Evolutionary conservation across 2,888 invertebrate genomes (phyloP), one percentile per base, ranked within the genome.

Genomic region (Muschampia plurimacula): DNA sequence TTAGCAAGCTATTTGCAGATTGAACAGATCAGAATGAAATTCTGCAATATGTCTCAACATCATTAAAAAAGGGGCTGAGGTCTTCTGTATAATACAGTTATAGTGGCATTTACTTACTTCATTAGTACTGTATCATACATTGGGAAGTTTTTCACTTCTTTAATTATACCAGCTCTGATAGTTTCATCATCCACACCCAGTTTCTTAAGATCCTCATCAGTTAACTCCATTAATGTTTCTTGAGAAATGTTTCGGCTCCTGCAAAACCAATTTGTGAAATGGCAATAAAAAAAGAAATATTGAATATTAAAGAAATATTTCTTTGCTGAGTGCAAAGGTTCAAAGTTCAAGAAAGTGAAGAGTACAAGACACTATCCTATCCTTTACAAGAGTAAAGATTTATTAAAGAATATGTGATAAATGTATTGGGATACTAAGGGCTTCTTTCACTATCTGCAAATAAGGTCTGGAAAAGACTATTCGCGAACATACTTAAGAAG

Each of bases 191-290:
- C 89, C 55, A 95, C 84, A 71, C 94, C 94, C 69, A 95, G 81
- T 77, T 86, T 90, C 9, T 83, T 77, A 32, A 95, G 83, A 81
- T 95, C 94, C 80, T 91, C 92, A 72, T 94, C 89, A 52, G 87
- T 84, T 73, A 95, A 79, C 81, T 93, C 91, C 71, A 89, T 81
- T 62, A 94, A 80, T 55, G 92, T 92, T 69, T 85, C 86, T 78
- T 93, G 92, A 10, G 66, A 60, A 66, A 71, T 71, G n/a, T 71
- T 71, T 44, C 71, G 65, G 15, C 66, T 66, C n/a, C 71, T 71
- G 59, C 28, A 57, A 57, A 57, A 55, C 22, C 2, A 2, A 55
- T 55, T 55, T 10, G 10, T 10, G 10, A 10, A 41, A 41, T 41
- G 6, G 36, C 6, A 36, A 36, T 36, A 36, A 36, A 36, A 32